Conservation (phyloP, 1,140 invertebrate genomes). For the Antheraea pernyi region DNA sequence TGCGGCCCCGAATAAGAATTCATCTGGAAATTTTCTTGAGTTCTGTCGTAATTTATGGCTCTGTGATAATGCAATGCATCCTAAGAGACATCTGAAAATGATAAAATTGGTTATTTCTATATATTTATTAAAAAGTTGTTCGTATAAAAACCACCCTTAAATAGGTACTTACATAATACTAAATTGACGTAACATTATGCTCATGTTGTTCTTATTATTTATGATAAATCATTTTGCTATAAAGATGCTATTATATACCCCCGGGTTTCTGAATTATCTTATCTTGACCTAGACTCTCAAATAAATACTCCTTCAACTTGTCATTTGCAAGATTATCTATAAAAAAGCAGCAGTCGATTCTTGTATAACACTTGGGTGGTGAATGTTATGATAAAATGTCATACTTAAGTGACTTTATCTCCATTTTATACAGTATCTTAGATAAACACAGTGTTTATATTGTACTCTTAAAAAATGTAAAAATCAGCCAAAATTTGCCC, state of each 20-base stretch:
- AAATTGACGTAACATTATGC: not conserved
- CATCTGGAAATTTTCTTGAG: constrained; percentile 61
- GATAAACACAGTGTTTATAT: not conserved
- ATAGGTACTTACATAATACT: not conserved
- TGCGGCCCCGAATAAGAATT: constrained; percentile 74
- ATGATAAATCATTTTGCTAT: not conserved
- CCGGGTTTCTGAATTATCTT: not conserved
- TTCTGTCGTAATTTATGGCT: constrained; percentile 1
- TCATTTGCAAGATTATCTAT: not conserved
- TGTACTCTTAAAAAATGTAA: not conserved
- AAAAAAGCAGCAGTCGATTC: not conserved
- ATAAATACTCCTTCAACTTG: not conserved
- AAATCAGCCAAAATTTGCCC: not conserved
- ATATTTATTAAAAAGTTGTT: not conserved
- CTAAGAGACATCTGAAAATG: not conserved
- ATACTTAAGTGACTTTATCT: not conserved
- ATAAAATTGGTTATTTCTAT: not conserved
- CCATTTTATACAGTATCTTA: not conserved
- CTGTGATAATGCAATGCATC: not conserved
- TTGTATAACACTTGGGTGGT: not conserved
- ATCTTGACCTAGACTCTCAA: not conserved
- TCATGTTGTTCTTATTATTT: not conserved
- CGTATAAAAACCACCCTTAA: not conserved
- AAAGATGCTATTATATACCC: constrained; percentile 1
- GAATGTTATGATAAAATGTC: not conserved